phyloP scores from a whole-genome alignment of 2,797 vertebrate species.

The Orestias chungarensis region DNA sequence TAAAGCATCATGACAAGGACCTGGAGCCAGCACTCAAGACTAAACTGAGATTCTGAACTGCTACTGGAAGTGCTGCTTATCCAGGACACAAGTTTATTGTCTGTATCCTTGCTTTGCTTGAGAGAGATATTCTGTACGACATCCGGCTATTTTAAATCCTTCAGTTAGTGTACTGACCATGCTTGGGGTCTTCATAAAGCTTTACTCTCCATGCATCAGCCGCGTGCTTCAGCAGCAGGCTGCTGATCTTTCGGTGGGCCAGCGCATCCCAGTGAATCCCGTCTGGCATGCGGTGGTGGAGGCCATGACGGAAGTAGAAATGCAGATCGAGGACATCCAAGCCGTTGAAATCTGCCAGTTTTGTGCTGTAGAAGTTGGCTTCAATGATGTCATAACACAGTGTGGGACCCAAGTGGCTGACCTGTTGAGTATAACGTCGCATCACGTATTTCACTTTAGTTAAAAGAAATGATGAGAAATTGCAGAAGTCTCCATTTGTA shows the following conservation, averaged over 20 bases:
- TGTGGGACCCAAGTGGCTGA: background rate
- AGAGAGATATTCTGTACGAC: background rate
- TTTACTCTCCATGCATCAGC: background rate
- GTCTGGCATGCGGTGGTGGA: background rate
- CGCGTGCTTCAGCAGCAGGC: background rate
- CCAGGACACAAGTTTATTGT: too few species aligned
- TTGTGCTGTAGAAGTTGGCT: background rate
- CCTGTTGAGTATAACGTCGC: background rate
- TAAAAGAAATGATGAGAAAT: too few species aligned
- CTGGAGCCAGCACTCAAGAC: too few species aligned
- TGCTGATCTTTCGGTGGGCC: background rate
- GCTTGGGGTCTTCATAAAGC: background rate
- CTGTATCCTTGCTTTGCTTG: too few species aligned
- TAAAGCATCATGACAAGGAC: too few species aligned
- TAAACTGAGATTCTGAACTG: too few species aligned
- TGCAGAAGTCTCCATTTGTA: too few species aligned
- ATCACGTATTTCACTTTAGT: background rate
- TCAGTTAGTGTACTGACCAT: background rate
- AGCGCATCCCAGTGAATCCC: background rate
- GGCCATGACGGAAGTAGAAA: background rate
- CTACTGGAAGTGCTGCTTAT: too few species aligned
- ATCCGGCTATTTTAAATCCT: background rate
- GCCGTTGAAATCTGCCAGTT: background rate
- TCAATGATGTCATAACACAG: background rate
- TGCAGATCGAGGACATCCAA: background rate